These are phyloP conservation scores for Cyprinella venusta DNA, from an alignment of 2,797 vertebrate species.

Conservation along the genomic window DNA sequence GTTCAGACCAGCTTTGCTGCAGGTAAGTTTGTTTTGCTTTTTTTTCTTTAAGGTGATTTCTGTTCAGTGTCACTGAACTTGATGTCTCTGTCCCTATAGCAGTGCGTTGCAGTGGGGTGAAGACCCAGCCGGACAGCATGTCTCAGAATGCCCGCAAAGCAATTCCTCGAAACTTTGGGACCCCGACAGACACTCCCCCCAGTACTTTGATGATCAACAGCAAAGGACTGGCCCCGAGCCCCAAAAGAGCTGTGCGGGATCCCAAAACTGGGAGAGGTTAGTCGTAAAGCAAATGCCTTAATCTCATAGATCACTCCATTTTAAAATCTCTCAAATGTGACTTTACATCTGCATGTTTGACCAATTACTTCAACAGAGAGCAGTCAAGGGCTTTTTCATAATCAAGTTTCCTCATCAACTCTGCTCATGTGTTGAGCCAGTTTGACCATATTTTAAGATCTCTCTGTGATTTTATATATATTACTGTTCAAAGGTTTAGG, in stretches of 20 bases:
- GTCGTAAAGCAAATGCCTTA: neutral
- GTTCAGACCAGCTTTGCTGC: slow-evolving; percentile 92
- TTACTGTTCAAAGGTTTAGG: too few relatives aligned
- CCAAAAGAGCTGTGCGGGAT: slow-evolving; percentile 94
- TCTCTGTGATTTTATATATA: too few relatives aligned
- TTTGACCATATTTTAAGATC: too few relatives aligned
- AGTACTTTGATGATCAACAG: slow-evolving; percentile 84
- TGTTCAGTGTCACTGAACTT: neutral
- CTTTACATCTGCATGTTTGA: neutral
- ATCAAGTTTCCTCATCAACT: too few relatives aligned
- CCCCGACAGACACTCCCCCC: slow-evolving; percentile 92
- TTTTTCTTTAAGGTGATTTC: neutral
- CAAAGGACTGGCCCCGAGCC: slow-evolving; percentile 93
- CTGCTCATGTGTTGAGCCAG: too few relatives aligned
- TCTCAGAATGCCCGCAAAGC: slow-evolving; percentile 95
- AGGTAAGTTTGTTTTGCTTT: slow-evolving; percentile 74
- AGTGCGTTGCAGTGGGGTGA: slow-evolving; percentile 90
- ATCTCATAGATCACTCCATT: neutral
- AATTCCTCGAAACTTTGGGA: slow-evolving; percentile 90
- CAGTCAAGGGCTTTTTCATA: neutral
- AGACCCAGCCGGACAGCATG: slow-evolving; percentile 97
- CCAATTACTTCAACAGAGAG: neutral
- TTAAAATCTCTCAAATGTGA: neutral
- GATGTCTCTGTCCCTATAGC: slow-evolving; percentile 71
- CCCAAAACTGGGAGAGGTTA: slow-evolving; percentile 98